Base-by-base conservation (phyloP, 2,888 invertebrate species). In the Heterodera filipjevi region DNA sequence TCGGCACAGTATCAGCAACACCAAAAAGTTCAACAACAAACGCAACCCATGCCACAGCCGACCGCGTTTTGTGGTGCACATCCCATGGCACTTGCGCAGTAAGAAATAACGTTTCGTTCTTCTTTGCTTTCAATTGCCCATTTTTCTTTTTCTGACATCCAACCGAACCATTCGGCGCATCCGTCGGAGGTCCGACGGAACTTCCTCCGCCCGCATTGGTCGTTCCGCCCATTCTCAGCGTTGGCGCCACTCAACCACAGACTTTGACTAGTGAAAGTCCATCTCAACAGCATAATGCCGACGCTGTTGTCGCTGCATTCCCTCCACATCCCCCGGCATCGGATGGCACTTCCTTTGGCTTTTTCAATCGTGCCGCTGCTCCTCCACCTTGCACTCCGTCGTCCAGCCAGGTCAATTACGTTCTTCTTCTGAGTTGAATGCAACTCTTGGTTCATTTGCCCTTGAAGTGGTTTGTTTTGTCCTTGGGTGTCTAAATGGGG, bases 161-260 rank as follows among this genome's bases (percentile, higher is more conserved):
- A 1, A 14, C 27, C 16, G 68, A 68, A 14, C 27, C 59, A 1
- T 33, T 68, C 19, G 68, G 19, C 33, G 6, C 33, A 3, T 14
- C 33, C 35, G 35, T 19, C 22, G 22, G 68, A 33, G 35, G 16
- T 35, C 75, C 44, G 27, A 6, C 73, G 8, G 44, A 22, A 75
- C 66, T 75, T 49, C 80, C 80, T 10, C 81, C 80, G 39, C 81
- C 81, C 8, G 70, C 73, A 30, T 64, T 82, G 12, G 77, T 81
- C 35, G 71, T 82, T 22, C 81, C 81, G 19, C 75, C 75, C 8
- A 39, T 46, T 30, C 53, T 64, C 30, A 33, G 75, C 68, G 73
- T 46, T 27, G 59, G 59, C 27, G 59, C 10, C 59, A 3, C 59
- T 8, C 59, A 59, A 27, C 59, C 59, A 27, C n/a, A 59, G 59